Percentiles rank a stretch among this genome's conserved stretches.
phyloP scores from a whole-genome alignment of 2,888 invertebrate genomes.

The Diarsia rubi region DNA sequence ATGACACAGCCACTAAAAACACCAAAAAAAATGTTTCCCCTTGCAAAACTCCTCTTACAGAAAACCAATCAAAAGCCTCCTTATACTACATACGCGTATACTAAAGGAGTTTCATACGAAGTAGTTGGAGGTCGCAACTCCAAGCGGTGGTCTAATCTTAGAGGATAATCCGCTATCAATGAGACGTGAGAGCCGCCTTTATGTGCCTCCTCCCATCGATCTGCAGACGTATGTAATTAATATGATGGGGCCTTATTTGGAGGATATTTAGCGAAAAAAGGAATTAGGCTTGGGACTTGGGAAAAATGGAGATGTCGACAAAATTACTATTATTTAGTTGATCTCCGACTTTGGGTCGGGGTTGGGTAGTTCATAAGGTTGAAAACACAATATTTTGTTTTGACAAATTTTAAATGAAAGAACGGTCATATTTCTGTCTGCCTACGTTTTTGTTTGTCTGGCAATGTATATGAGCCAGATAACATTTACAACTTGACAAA shows the following conservation, averaged over 20 bases:
- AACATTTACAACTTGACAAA: conserved; percentile 65
- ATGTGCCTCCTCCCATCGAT: conserved; percentile 53
- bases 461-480: conserved; percentile 52
- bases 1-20: not conserved
- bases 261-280: not conserved
- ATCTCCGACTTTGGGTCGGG: too few species aligned
- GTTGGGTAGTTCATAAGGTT: not conserved
- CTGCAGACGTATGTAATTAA: conserved; percentile 61
- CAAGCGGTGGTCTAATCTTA: conserved; percentile 79
- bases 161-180: conserved; percentile 84
- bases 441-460: conserved; percentile 36
- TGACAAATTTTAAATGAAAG: conserved; percentile 28
- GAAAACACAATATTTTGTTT: not conserved
- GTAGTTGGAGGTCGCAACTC: conserved; percentile 75
- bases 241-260: conserved; percentile 51
- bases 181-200: conserved; percentile 71
- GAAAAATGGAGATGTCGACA: not conserved
- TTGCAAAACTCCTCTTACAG: conserved; percentile 40
- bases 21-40: conserved; percentile 24
- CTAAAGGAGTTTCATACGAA: conserved; percentile 70
- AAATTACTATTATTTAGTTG: not conserved
- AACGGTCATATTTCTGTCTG: conserved; percentile 15
- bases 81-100: conserved; percentile 70
- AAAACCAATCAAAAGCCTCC: conserved; percentile 63
- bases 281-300: not conserved